Evolutionary conservation across 1,140 invertebrate genomes (phyloP), one percentile per base, ranked within the genome.

Genomic region (Drosophila erecta): DNA sequence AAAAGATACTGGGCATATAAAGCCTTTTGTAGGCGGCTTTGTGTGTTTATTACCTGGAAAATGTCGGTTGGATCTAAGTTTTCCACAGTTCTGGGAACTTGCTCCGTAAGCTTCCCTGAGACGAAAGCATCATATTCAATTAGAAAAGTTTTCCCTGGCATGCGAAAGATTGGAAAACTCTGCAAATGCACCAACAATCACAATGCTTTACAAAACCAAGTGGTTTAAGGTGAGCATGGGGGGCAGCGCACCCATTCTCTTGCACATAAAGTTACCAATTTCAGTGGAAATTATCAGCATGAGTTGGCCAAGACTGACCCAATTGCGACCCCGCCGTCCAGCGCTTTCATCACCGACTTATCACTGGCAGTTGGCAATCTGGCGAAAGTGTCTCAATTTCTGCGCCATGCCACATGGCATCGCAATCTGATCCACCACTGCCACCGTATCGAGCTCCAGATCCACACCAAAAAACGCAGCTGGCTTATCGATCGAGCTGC

Each of bases 401-500:
- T 8, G 10, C n/a, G 20, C 57, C 4, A 56, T 56, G 57, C 37
- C 38, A n/a, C 37, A 17, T 6, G 30, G 17, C 37, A 27, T 24
- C 49, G 17, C 33, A 35, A 37, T 35, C 35, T 14, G 20, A 24
- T 5, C 35, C 51, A n/a, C 33, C 8, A 24, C 6, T 20, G 5
- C 14, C n/a, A 14, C 24, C 38, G 15, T 56, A 40, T 56, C 22
- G 12, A 17, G 11, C 49, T n/a, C 15, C 27, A 30, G 7, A 30
- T 7, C 27, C 27, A 30, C 2, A 30, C 27, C 27, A 27, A 27
- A 50, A n/a, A 14, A 40, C 33, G 33, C 50, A 58, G 51, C 37
- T 62, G 41, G 17, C 41, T 62, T 40, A 59, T 62, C 59, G 59
- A 62, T 59, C 35, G 44, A n/a, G 5, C 22, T 14, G 30, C 62